Base-by-base conservation (phyloP, 2,797 vertebrate species). In the Crenuchus spilurus region DNA sequence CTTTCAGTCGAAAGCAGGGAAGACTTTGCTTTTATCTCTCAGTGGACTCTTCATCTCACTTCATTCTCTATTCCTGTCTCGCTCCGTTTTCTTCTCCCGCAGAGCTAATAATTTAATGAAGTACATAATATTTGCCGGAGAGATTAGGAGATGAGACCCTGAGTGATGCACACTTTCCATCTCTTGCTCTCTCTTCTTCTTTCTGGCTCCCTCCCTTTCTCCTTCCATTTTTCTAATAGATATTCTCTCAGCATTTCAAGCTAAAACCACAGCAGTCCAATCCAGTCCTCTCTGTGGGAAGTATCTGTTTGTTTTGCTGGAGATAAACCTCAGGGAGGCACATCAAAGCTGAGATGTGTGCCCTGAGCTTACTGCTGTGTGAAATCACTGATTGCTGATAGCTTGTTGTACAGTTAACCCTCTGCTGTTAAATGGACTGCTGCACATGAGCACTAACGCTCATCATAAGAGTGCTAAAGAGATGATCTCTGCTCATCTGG, bases 291-390 rank as follows among this genome's bases (percentile, higher is more conserved):
- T 70, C 61, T 31, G 41, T 48, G 35, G 48, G 41, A 79, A 58
- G 70, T 46, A 49, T 64, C 54, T 76, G 67, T 71, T 68, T 70
- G 70, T 79, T 74, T 77, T 64, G 70, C 55, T 39, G 55, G 42
- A 65, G 62, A 77, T 77, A 60, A 77, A 76, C 28, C 57, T 68
- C 66, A 20, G 73, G 54, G 54, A 76, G 60, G 61, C 52, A 67
- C 73, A 73, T 70, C 76, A 73, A 70, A 73, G 63, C 16, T 1
- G 48, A 33, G 42, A 55, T 61, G 42, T 54, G 18, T 60, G 70
- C 71, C 44, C 54, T 66, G 35, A 20, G 28, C 46, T 31, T 52
- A 14, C 62, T 68, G 67, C 67, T 35, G 18, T 61, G 63, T 61
- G 67, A 76, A 66, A 76, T 69, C 67, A 70, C 71, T 11, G 74